Conservation (phyloP, 2,888 invertebrate genomes). For the Zaprionus lineosus region DNA sequence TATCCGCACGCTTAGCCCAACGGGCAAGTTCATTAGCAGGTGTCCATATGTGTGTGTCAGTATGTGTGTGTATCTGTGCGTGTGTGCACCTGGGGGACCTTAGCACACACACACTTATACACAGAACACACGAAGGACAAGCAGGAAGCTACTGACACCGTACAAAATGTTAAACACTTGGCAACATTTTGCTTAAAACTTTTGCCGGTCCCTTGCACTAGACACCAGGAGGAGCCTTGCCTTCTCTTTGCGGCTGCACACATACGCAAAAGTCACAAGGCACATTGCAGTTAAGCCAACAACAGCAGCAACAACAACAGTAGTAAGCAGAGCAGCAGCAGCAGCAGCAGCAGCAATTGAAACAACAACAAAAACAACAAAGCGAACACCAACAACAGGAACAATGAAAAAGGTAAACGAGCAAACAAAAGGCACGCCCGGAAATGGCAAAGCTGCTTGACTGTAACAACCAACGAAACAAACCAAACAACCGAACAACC, state of each 20-base stretch:
- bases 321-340: conserved; percentile 1
- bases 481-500: not conserved
- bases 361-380: conserved; percentile 25
- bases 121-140: conserved; percentile 6
- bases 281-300: conserved; percentile 70
- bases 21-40: conserved; percentile 68
- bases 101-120: conserved; percentile 54
- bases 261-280: conserved; percentile 73
- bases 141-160: conserved; percentile 80
- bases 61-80: conserved; percentile 13
- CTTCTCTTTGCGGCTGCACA: conserved; percentile 74
- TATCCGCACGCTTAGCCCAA: conserved; percentile 72
- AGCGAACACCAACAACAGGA: conserved; percentile 18
- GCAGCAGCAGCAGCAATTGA: conserved; percentile 2
- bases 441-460: conserved; percentile 75
- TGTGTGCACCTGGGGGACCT: conserved; percentile 42
- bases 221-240: conserved; percentile 37
- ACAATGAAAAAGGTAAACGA: conserved; percentile 62
- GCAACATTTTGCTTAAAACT: conserved; percentile 75
- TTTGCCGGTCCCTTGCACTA: conserved; percentile 39
- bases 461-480: conserved; percentile 44
- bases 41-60: conserved; percentile 14
- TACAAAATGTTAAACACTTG: conserved; percentile 82
- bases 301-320: conserved; percentile 16
- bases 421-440: conserved; percentile 72